Evolutionary conservation across 2,113 vertebrate genomes (phyloP).

Genomic region (Glareola pratincola): DNA sequence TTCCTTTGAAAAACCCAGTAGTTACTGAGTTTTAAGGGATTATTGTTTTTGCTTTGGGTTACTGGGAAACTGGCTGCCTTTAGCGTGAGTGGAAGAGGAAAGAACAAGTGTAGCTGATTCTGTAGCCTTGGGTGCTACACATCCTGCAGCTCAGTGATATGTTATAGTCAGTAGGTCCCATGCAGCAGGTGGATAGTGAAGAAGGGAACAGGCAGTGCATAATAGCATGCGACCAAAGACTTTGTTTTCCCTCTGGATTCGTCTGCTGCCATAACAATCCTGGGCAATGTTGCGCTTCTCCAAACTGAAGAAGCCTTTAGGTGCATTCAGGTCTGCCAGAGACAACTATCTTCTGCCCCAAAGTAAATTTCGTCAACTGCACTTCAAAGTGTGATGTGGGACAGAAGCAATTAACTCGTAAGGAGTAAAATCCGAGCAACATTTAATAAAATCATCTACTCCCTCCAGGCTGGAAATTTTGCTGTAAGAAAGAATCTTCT

Average conservation of each 20-base stretch:
- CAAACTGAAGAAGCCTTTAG: background rate
- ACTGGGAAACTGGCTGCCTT: background rate
- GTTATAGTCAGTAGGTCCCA: background rate
- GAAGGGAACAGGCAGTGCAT: background rate
- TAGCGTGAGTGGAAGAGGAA: background rate
- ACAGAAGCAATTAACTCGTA: background rate
- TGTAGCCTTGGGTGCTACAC: background rate
- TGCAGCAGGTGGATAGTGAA: fast-evolving
- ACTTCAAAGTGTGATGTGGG: background rate
- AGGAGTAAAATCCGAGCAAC: background rate
- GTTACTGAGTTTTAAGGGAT: background rate
- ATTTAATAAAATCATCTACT: background rate
- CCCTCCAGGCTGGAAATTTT: background rate
- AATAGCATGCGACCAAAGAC: background rate
- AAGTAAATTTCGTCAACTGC: background rate
- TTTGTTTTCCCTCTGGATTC: background rate
- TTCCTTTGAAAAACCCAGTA: background rate
- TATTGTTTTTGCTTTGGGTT: background rate
- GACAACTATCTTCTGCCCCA: background rate
- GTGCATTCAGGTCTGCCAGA: background rate
- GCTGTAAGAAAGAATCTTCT: background rate
- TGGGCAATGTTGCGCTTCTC: background rate
- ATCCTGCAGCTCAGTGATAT: background rate
- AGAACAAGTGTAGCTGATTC: background rate
- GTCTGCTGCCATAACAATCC: background rate